phyloP scores from a whole-genome alignment of 2,797 vertebrate genomes.

The Alcedo quadribrachys region DNA sequence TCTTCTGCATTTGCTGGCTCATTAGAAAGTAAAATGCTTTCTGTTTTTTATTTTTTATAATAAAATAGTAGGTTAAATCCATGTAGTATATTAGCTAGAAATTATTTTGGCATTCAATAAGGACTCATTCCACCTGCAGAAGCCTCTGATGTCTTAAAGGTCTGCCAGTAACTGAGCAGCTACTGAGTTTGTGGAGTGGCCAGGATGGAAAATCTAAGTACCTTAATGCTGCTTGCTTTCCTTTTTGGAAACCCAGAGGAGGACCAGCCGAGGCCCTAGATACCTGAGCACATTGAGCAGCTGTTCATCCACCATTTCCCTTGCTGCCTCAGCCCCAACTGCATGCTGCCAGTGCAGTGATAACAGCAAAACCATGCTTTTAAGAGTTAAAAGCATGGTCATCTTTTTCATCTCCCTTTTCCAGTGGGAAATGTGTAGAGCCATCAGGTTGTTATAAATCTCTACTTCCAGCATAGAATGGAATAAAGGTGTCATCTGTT shows the following conservation, averaged over 20 bases:
- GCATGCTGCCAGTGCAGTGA: accelerated
- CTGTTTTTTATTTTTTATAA: not conserved
- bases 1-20: not conserved
- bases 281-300: accelerated
- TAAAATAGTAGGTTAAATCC: not conserved
- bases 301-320: accelerated
- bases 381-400: not conserved
- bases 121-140: not conserved
- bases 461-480: not conserved
- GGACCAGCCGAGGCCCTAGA: not conserved
- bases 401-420: not conserved
- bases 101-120: not conserved
- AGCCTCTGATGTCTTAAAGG: not conserved
- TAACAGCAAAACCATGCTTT: not conserved
- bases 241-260: not conserved
- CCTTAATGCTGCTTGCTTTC: not conserved
- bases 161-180: not conserved
- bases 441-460: not conserved
- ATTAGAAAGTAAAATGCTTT: not conserved
- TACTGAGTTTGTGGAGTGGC: not conserved
- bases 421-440: not conserved
- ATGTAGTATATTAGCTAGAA: not conserved
- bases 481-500: not conserved
- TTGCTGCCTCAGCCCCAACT: not conserved
- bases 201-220: not conserved